phyloP scores from a whole-genome alignment of 23 tunicate genomes.

The Diplosoma virens region DNA sequence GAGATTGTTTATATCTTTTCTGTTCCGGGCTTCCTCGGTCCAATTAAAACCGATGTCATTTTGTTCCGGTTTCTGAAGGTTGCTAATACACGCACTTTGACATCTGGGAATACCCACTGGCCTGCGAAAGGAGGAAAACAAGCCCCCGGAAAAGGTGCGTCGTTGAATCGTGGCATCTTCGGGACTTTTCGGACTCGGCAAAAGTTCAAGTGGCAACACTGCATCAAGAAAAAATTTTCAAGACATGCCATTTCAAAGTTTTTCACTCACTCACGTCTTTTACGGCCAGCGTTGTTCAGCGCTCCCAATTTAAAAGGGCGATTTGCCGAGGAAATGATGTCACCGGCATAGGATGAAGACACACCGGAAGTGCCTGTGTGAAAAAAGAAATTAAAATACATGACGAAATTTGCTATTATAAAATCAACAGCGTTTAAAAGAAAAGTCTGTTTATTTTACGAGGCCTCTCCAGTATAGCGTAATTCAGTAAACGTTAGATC shows the following conservation, averaged over 20 bases:
- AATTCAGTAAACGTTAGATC: too few species aligned
- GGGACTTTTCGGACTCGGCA: constrained; percentile 40
- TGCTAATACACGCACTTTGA: constrained; percentile 8
- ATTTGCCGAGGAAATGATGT: not conserved
- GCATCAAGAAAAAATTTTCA: too few species aligned
- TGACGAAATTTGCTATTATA: too few species aligned
- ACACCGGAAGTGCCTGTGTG: constrained; percentile 43
- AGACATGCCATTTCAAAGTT: too few species aligned
- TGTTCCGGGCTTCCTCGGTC: not conserved
- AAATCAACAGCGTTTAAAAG: too few species aligned
- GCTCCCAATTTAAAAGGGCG: too few species aligned
- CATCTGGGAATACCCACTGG: constrained; percentile 11
- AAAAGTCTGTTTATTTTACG: too few species aligned
- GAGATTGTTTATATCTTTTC: too few species aligned
- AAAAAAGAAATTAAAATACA: constrained; percentile 4
- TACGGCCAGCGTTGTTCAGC: too few species aligned
- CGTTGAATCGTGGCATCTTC: not conserved
- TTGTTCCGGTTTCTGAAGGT: not conserved
- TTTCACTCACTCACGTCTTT: too few species aligned
- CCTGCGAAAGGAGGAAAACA: constrained; percentile 26
- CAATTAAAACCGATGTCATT: not conserved
- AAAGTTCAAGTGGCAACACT: constrained; percentile 52
- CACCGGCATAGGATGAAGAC: constrained; percentile 20
- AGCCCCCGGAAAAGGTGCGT: not conserved
- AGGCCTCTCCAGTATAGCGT: too few species aligned